These are phyloP conservation scores for Cydia amplana DNA, from an alignment of 1,140 invertebrate genomes.

Conservation along the genomic window DNA sequence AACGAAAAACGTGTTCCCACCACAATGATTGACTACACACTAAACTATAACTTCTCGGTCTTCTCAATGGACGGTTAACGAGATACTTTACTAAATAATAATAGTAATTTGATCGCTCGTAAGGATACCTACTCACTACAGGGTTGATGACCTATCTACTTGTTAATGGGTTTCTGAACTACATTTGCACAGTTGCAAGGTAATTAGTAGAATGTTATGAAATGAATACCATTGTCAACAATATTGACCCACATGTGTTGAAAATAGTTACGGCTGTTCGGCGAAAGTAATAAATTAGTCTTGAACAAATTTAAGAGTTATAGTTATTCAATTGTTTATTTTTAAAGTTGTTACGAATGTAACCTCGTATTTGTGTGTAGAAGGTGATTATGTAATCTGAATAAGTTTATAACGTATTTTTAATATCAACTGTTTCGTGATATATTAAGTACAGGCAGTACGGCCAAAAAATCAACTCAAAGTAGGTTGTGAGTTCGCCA, in stretches of 20 bases:
- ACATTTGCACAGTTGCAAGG: slow-evolving; percentile 41
- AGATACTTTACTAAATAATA: slow-evolving; percentile 41
- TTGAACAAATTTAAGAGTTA: slow-evolving; percentile 25
- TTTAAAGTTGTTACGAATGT: slow-evolving; percentile 7
- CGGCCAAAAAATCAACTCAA: too few species aligned
- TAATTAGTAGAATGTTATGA: slow-evolving; percentile 29
- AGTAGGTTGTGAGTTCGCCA: not conserved
- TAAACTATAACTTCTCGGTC: slow-evolving; percentile 42
- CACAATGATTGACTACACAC: slow-evolving; percentile 48
- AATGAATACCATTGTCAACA: slow-evolving; percentile 28
- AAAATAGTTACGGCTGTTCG: slow-evolving; percentile 3
- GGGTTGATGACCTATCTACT: slow-evolving; percentile 46
- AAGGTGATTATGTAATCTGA: not conserved
- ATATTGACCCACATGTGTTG: slow-evolving; percentile 22
- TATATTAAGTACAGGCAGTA: too few species aligned
- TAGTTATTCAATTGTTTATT: slow-evolving; percentile 2
- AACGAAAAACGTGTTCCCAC: slow-evolving; percentile 44
- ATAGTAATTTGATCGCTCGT: slow-evolving; percentile 36
- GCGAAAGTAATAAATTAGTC: slow-evolving; percentile 19
- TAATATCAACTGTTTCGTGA: too few species aligned
- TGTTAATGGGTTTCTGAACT: slow-evolving; percentile 35
- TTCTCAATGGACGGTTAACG: slow-evolving; percentile 46
- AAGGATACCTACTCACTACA: slow-evolving; percentile 39
- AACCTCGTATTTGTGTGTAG: not conserved
- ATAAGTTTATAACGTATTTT: too few species aligned